Percentiles rank a stretch among this genome's conserved stretches.
Evolutionary conservation across 1,140 invertebrate species (phyloP).

Genomic region (Meloidogyne exigua): DNA sequence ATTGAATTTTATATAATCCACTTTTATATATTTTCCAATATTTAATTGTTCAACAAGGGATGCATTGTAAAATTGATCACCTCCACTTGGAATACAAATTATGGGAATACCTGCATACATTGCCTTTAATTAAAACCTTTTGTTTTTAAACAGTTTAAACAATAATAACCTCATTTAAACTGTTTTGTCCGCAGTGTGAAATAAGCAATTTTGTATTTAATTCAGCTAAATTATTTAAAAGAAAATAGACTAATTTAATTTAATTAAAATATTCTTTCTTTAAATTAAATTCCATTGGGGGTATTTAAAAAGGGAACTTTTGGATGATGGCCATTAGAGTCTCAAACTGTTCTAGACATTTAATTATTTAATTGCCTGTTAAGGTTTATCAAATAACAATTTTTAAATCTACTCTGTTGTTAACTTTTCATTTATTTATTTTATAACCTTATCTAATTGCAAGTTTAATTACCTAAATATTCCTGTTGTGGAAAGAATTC

Average conservation of each 20-base stretch:
- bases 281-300: too few relatives aligned
- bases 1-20: not conserved
- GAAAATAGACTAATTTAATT: too few relatives aligned
- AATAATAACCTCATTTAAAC: not conserved
- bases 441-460: too few relatives aligned
- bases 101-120: not conserved
- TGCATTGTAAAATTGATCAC: not conserved
- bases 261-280: too few relatives aligned
- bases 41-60: not conserved
- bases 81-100: not conserved
- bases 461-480: not conserved
- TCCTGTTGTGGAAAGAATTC: not conserved
- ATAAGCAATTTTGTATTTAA: not conserved
- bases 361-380: too few relatives aligned
- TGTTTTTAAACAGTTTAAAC: not conserved
- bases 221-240: not conserved
- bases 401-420: too few relatives aligned
- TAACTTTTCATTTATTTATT: too few relatives aligned
- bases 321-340: too few relatives aligned
- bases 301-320: too few relatives aligned
- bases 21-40: not conserved
- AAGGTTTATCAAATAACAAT: too few relatives aligned
- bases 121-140: not conserved
- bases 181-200: not conserved
- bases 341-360: too few relatives aligned